phyloP scores from a whole-genome alignment of 1,140 invertebrate species.

The Bombyx mandarina region DNA sequence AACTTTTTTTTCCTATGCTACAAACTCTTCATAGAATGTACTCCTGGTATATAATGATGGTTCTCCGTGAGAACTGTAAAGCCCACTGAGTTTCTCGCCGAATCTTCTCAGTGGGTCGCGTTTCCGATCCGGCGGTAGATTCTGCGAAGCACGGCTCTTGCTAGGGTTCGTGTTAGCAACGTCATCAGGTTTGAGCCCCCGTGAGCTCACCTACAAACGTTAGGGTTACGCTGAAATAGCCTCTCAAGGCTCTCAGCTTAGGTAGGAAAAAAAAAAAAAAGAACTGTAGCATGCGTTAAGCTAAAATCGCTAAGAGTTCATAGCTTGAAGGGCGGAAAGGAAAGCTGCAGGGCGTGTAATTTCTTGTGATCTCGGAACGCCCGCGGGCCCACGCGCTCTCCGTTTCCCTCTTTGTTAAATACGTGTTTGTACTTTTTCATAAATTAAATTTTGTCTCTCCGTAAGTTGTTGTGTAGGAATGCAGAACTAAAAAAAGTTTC shows the following conservation, averaged over 20 bases:
- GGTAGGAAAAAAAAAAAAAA: not conserved
- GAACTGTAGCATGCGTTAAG: not conserved
- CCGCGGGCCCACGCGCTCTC: conserved; percentile 20
- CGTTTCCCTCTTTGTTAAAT: conserved; percentile 33
- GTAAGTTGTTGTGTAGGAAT: too few relatives aligned
- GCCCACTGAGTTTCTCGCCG: too few relatives aligned
- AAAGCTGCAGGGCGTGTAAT: conserved; percentile 31
- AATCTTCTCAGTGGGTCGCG: too few relatives aligned
- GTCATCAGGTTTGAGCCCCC: too few relatives aligned
- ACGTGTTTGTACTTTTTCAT: conserved; percentile 21
- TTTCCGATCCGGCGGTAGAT: too few relatives aligned
- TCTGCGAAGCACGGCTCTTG: too few relatives aligned
- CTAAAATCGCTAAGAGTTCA: not conserved
- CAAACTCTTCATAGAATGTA: not conserved
- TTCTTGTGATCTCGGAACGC: conserved; percentile 41
- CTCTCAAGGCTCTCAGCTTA: too few relatives aligned
- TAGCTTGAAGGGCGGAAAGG: conserved; percentile 9
- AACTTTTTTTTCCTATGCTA: not conserved
- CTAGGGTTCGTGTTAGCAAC: too few relatives aligned
- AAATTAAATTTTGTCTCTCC: conserved; percentile 3
- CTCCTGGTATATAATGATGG: not conserved
- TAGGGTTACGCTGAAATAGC: too few relatives aligned
- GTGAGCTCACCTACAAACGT: too few relatives aligned
- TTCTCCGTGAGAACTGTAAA: not conserved
- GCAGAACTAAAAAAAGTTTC: too few relatives aligned